A percentile compares a stretch with the other conserved stretches of the same genome.
Conservation (phyloP, 1,140 invertebrate genomes). For the Aphis craccivora region DNA sequence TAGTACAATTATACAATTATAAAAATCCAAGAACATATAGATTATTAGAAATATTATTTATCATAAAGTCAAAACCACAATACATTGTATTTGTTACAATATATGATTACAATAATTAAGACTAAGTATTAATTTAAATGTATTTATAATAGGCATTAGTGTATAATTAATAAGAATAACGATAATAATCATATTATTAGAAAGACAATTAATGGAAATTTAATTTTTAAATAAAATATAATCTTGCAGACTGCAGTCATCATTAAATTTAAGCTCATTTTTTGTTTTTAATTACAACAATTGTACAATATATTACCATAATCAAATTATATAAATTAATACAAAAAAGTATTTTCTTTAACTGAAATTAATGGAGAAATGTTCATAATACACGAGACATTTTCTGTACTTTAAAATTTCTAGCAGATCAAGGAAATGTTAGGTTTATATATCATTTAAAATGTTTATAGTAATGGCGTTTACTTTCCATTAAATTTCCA, state of each 20-base stretch:
- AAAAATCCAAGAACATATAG: background rate
- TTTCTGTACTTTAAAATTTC: background rate
- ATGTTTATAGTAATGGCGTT: background rate
- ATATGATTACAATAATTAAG: background rate
- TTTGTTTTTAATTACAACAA: background rate
- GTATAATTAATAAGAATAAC: background rate
- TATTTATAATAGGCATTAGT: background rate
- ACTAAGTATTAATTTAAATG: background rate
- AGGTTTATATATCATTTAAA: background rate
- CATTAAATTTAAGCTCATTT: background rate
- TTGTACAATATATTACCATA: background rate
- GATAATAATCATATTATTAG: background rate
- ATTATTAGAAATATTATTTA: background rate
- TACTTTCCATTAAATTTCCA: background rate
- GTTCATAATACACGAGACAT: background rate
- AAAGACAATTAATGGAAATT: background rate
- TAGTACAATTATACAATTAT: conserved; percentile 7
- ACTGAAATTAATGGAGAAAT: background rate
- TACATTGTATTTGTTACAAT: background rate
- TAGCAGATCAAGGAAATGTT: background rate
- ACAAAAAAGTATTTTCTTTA: background rate
- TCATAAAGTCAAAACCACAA: background rate
- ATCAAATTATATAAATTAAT: background rate
- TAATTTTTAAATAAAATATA: background rate
- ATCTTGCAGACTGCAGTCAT: background rate